Evolutionary conservation across 2,113 vertebrate genomes (phyloP).

Genomic region (Neogale vison): DNA sequence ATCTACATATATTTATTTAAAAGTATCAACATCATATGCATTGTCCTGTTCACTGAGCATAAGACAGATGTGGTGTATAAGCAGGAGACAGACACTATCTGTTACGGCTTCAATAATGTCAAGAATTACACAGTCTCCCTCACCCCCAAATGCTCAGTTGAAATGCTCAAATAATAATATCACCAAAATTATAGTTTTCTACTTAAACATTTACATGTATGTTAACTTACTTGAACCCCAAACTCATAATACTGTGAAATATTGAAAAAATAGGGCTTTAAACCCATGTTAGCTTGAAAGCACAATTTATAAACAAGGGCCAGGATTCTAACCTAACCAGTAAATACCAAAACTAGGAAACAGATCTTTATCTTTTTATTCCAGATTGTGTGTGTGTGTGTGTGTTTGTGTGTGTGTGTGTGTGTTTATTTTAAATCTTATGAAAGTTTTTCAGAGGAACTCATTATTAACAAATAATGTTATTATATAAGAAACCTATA

Average conservation of each 20-base stretch:
- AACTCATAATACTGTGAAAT: not conserved
- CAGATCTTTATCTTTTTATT: not conserved
- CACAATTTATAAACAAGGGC: not conserved
- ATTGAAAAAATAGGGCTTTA: not conserved
- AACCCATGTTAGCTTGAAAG: not conserved
- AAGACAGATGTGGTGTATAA: not conserved
- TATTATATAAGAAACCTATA: not conserved
- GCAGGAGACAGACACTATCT: not conserved
- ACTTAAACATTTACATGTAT: not conserved
- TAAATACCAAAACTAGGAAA: not conserved
- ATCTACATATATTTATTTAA: not conserved
- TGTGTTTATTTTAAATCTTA: not conserved
- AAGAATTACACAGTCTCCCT: not conserved
- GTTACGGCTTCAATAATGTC: not conserved
- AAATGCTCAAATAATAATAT: not conserved
- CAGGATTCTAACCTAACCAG: not conserved
- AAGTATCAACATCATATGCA: not conserved
- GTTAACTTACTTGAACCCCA: not conserved
- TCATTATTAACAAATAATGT: not conserved
- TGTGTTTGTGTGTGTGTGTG: no score
- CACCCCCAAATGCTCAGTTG: not conserved
- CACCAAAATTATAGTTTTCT: not conserved
- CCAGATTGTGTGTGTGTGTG: not conserved
- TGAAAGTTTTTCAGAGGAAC: not conserved
- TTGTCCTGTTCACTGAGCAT: not conserved